These are phyloP conservation scores for Polymixis lichenea DNA, from an alignment of 2,888 invertebrate genomes.

Conservation along the genomic window DNA sequence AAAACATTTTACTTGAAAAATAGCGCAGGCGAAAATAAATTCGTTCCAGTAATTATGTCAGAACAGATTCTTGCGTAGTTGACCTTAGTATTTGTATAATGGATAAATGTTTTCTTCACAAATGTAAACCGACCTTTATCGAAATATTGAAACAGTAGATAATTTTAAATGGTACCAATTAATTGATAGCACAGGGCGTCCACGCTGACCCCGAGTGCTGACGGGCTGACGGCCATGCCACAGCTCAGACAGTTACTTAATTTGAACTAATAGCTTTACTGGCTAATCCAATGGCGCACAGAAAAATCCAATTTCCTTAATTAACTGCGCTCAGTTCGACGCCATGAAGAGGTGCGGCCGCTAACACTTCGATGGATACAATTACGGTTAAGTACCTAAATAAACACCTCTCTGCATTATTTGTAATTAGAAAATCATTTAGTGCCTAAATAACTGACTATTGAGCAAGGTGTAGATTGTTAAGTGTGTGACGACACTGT, in stretches of 20 bases:
- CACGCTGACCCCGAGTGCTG: conserved; percentile 70
- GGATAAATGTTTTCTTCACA: not conserved
- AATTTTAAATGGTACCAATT: conserved; percentile 58
- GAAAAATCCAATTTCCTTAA: conserved; percentile 90
- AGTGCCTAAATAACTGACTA: not conserved
- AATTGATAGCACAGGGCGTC: conserved; percentile 70
- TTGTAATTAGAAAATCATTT: conserved; percentile 40
- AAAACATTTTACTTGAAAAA: not conserved
- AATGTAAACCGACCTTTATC: conserved; percentile 2
- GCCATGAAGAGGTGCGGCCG: conserved; percentile 86
- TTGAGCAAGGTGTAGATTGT: not conserved
- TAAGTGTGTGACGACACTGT: not conserved
- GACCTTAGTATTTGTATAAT: not conserved
- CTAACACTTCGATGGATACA: conserved; percentile 84
- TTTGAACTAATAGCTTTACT: conserved; percentile 89
- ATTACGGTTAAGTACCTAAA: conserved; percentile 80
- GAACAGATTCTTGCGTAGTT: not conserved
- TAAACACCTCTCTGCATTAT: conserved; percentile 56
- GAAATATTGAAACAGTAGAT: conserved; percentile 43
- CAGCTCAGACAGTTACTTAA: conserved; percentile 85
- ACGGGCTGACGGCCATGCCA: conserved; percentile 71
- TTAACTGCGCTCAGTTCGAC: conserved; percentile 87
- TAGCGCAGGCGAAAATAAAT: not conserved
- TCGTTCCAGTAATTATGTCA: not conserved
- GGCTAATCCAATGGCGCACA: conserved; percentile 87